phyloP scores from a whole-genome alignment of 2,888 invertebrate species.

The Eupithecia dodoneata region DNA sequence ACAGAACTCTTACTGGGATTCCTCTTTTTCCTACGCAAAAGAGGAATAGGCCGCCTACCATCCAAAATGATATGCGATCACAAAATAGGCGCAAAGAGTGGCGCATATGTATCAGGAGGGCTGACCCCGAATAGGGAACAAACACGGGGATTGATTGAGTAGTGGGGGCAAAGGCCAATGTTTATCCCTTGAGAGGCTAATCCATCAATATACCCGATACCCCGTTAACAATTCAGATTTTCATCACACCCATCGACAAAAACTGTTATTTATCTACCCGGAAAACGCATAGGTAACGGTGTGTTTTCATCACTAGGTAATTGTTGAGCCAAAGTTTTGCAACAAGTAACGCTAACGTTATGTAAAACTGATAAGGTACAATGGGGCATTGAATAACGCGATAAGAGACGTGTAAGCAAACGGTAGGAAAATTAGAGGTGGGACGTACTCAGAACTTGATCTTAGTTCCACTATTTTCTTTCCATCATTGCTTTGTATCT shows the following conservation, averaged over 20 bases:
- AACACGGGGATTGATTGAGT: too few species aligned
- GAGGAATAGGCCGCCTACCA: too few species aligned
- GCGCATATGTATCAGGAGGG: too few species aligned
- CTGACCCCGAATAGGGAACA: too few species aligned
- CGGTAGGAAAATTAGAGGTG: slow-evolving; percentile 25
- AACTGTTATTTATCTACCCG: not conserved
- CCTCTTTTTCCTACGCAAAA: too few species aligned
- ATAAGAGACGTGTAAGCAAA: slow-evolving; percentile 44
- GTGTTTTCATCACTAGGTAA: not conserved
- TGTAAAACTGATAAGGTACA: slow-evolving; percentile 45
- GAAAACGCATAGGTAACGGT: slow-evolving; percentile 7
- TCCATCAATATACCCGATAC: not conserved
- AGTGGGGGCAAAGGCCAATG: not conserved
- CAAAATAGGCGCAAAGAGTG: too few species aligned
- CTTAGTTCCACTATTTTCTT: not conserved
- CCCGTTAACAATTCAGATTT: not conserved
- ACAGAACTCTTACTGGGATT: too few species aligned
- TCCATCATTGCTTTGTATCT: too few species aligned
- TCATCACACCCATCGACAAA: not conserved
- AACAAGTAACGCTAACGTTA: slow-evolving; percentile 42
- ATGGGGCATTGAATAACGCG: slow-evolving; percentile 45
- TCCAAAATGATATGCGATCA: too few species aligned
- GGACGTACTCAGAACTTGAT: slow-evolving; percentile 13
- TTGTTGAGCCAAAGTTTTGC: slow-evolving; percentile 40
- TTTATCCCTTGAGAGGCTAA: not conserved